Evolutionary conservation across 2,113 vertebrate genomes (phyloP), one percentile per base, ranked within the genome.

Genomic region (Erythrocercus mccallii): DNA sequence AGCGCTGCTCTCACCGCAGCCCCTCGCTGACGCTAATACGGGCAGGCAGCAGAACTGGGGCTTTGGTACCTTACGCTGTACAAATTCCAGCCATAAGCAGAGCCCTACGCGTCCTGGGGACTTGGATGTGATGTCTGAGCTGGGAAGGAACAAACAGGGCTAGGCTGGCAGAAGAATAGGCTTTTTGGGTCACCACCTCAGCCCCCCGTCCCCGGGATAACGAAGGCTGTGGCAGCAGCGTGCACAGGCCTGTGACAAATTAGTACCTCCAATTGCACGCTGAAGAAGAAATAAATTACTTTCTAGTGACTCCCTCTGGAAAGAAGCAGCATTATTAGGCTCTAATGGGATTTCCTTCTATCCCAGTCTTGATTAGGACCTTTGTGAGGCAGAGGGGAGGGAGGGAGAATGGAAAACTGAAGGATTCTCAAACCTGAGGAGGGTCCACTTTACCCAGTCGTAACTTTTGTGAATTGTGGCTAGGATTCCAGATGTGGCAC

Each of bases 221-320:
- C 1, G 20, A 76, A 89, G 81, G 47, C 54, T 10, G 2, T 1
- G 25, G 73, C 86, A 90, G 22, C 48, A 66, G 65, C 6, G 2
- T 2, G 54, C 81, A 45, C 56, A 42, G 48, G 25, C 54, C 78
- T 82, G 68, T 58, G 79, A 91, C 68, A 82, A 91, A 93, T 33
- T 48, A 76, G 72, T 11, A 88, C 72, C 72, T 92, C 60, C 76
- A 93, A 47, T 70, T 50, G 79, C 51, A 64, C 0, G 0, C 56
- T 79, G 93, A 60, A 94, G 76, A 47, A 94, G 76, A 84, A 96
- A 94, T 88, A 90, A 86, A 90, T 88, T 81, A 94, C 85, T 95
- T 96, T 83, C 80, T 93, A 93, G 94, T 90, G 90, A 93, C 90
- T 96, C 94, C 94, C 82, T 94, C 90, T 95, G 90, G 92, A 95